Base-by-base conservation (phyloP, 1,140 invertebrate species). In the Pantala flavescens region DNA sequence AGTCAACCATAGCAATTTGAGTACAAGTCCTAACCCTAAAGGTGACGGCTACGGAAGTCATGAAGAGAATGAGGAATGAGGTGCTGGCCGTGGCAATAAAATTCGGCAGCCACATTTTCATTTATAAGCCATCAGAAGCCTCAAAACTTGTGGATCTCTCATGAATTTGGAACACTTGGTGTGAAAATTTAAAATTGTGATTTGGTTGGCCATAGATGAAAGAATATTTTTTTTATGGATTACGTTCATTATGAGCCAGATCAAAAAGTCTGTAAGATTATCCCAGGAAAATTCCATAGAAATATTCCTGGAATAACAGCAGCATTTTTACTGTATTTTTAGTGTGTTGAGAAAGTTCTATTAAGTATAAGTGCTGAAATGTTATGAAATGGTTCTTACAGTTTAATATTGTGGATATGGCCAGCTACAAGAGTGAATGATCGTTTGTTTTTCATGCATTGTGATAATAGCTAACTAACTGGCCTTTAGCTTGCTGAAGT, bases 391-490 rank as follows among this genome's bases (percentile, higher is more conserved):
- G 49, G 49, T 63, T 63, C 49, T 21, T 63, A 21, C 49, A 19
- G n/a, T 63, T 7, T 63, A 63, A 63, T 36, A 7, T 5, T 63
- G 49, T 63, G 49, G 28, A 63, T 19, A 63, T 63, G 49, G 49
- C 49, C 49, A 63, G n/a, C 49, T 63, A 21, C 49, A 63, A 63
- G 49, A 19, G 14, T 63, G 49, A 63, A 21, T 36, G 28, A 36
- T 36, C 12, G 49, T 63, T 63, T 63, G n/a, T 16, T 63, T 63
- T 63, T 63, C 28, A 21, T 63, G 49, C 49, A 63, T 63, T 63
- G 49, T 63, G 49, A 63, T 63, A 63, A 63, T 21, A 63, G 49
- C 49, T 63, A 63, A 63, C 49, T 63, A 63, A 63, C 49, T 63
- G 49, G 49, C n/a, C 49, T 63, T 63, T 19, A 63, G 49, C 49